These are phyloP conservation scores for Enchytraeus crypticus DNA, from an alignment of 2,888 invertebrate genomes.

Conservation along the genomic window DNA sequence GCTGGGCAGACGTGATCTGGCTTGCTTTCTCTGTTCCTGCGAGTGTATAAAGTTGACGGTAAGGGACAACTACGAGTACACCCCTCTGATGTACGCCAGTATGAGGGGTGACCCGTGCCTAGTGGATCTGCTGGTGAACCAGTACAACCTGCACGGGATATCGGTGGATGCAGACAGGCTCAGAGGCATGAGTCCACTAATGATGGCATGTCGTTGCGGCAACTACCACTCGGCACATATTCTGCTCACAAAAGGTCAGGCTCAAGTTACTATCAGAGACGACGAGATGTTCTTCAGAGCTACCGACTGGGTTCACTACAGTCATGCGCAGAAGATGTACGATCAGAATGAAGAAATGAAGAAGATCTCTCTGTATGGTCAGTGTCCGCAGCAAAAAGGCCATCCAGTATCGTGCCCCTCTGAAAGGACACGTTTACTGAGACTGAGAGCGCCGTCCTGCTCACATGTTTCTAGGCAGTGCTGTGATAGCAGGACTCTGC, in stretches of 20 bases:
- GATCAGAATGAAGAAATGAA: too few species aligned
- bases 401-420: too few species aligned
- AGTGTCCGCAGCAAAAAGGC: too few species aligned
- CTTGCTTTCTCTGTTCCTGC: neutral
- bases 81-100: conserved; percentile 2
- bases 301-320: neutral
- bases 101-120: neutral
- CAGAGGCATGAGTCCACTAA: neutral
- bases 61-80: neutral
- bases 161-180: neutral
- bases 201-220: conserved; percentile 1
- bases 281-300: neutral
- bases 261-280: neutral
- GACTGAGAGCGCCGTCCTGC: too few species aligned
- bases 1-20: neutral
- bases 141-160: neutral
- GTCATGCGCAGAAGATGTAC: neutral
- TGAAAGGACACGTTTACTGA: too few species aligned
- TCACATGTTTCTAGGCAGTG: too few species aligned
- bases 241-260: neutral
- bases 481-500: too few species aligned
- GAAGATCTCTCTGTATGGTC: too few species aligned
- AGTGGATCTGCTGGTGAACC: neutral
- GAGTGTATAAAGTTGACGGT: neutral
- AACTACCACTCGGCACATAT: conserved; percentile 3